A percentile compares a stretch with the other conserved stretches of the same genome.
Evolutionary conservation across 2,113 vertebrate species (phyloP).

Genomic region (Corvus moneduloides): DNA sequence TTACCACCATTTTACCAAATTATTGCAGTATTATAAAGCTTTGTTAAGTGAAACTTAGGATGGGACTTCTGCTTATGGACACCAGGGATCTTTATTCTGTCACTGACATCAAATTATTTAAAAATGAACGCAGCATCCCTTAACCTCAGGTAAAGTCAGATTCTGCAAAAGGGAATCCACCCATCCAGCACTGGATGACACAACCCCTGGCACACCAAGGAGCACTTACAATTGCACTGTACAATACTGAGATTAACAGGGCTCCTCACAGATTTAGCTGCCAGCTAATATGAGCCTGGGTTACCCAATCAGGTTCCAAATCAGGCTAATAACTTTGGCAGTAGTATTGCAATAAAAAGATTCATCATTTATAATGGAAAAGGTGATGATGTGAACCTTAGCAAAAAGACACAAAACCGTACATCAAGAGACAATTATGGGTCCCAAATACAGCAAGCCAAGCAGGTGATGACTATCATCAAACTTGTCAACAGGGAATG

Average conservation of each 20-base stretch:
- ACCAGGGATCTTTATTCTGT: not conserved
- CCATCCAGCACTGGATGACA: not conserved
- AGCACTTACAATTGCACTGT: not conserved
- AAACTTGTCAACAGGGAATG: not conserved
- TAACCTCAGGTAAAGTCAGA: not conserved
- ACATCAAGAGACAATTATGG: not conserved
- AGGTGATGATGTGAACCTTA: not conserved
- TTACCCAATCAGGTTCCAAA: not conserved
- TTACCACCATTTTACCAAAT: not conserved
- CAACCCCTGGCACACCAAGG: not conserved
- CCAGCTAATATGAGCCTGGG: not conserved
- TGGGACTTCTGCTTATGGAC: not conserved
- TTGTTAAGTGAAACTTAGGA: not conserved
- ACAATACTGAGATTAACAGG: not conserved
- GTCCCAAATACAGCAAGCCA: not conserved
- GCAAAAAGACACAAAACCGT: not conserved
- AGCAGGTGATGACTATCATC: not conserved
- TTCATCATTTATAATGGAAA: not conserved
- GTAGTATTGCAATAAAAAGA: not conserved
- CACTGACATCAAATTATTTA: not conserved
- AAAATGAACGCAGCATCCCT: not conserved
- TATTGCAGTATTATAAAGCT: not conserved
- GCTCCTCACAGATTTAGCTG: not conserved
- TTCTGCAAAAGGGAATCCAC: not conserved
- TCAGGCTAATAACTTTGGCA: constrained; percentile 31